phyloP scores from a whole-genome alignment of 2,797 vertebrate genomes.

The Perodicticus potto region DNA sequence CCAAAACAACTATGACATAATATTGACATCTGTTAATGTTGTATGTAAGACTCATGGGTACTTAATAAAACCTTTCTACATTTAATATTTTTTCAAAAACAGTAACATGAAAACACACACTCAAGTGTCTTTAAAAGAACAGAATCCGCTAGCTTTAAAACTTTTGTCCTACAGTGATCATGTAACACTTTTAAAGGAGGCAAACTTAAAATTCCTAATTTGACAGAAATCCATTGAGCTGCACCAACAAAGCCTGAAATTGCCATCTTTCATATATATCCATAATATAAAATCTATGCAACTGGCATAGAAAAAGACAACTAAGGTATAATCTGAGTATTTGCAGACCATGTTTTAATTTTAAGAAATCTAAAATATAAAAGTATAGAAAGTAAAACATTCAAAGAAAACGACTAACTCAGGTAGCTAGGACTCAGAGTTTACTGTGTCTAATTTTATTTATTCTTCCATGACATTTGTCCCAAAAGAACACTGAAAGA shows the following conservation, averaged over 20 bases:
- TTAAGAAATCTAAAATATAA: slow-evolving; percentile 22
- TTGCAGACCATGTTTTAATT: background rate
- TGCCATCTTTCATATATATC: background rate
- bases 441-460: slow-evolving; percentile 67
- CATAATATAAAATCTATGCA: background rate
- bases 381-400: slow-evolving; percentile 52
- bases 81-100: slow-evolving; percentile 14
- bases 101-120: background rate
- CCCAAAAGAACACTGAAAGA: slow-evolving; percentile 69
- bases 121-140: slow-evolving; percentile 18
- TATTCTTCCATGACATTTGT: slow-evolving; percentile 70
- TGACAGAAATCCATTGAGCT: background rate
- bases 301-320: background rate
- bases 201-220: slow-evolving; percentile 26
- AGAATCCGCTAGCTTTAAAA: background rate
- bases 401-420: slow-evolving; percentile 69
- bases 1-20: slow-evolving; percentile 31
- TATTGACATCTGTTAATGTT: background rate
- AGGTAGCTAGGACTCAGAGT: slow-evolving; percentile 59
- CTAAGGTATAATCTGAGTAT: background rate
- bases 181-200: background rate
- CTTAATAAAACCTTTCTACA: slow-evolving; percentile 35
- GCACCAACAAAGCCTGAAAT: background rate
- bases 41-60: background rate
- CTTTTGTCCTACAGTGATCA: background rate